These are phyloP conservation scores for Priocnemis perturbator DNA, from an alignment of 2,888 invertebrate genomes.

Conservation along the genomic window DNA sequence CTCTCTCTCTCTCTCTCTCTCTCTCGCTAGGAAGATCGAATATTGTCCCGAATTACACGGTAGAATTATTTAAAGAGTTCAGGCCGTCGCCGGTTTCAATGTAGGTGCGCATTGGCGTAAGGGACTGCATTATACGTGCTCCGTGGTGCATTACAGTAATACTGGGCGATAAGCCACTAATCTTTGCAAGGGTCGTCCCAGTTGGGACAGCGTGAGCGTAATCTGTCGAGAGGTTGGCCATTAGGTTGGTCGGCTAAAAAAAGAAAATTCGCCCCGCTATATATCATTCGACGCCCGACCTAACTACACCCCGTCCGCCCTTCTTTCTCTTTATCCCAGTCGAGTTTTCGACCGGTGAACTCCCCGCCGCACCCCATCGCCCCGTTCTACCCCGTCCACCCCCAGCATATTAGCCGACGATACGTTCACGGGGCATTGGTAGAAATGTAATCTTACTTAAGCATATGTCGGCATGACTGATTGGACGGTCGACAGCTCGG, in stretches of 20 bases:
- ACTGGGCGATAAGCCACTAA: slow-evolving; percentile 70
- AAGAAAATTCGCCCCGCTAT: slow-evolving; percentile 55
- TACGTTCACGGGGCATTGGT: slow-evolving; percentile 62
- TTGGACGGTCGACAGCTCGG: slow-evolving; percentile 67
- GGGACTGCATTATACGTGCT: slow-evolving; percentile 53
- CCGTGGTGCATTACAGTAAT: slow-evolving; percentile 66
- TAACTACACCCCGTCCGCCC: slow-evolving; percentile 30
- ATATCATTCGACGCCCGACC: slow-evolving; percentile 62
- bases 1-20: background rate
- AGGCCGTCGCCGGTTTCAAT: slow-evolving; percentile 26
- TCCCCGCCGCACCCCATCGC: background rate
- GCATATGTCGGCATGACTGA: slow-evolving; percentile 73
- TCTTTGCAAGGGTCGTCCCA: slow-evolving; percentile 67
- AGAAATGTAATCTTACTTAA: slow-evolving; percentile 74
- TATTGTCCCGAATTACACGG: slow-evolving; percentile 13
- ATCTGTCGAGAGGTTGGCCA: slow-evolving; percentile 70
- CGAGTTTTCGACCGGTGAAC: slow-evolving; percentile 12
- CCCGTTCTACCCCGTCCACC: slow-evolving; percentile 15
- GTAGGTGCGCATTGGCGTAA: background rate
- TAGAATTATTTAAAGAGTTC: slow-evolving; percentile 48
- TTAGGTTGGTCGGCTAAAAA: slow-evolving; percentile 60
- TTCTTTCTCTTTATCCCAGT: slow-evolving; percentile 16
- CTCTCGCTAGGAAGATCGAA: background rate
- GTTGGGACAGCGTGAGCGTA: slow-evolving; percentile 64
- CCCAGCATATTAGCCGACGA: slow-evolving; percentile 42